These are phyloP conservation scores for Plectrocnemia conspersa DNA, from an alignment of 1,140 invertebrate genomes.

Conservation along the genomic window DNA sequence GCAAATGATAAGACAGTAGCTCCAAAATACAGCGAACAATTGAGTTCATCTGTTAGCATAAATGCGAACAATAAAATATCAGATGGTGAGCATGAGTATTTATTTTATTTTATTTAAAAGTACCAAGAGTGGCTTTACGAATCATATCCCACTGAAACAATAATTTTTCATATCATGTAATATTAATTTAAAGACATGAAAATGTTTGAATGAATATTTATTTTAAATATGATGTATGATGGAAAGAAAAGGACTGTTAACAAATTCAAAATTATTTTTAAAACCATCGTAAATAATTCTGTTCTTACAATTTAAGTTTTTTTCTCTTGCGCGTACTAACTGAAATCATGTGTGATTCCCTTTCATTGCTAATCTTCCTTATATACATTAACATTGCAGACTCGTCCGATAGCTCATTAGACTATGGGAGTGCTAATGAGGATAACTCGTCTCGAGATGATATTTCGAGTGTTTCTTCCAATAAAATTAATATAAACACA, in stretches of 20 bases:
- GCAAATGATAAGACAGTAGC: constrained; percentile 17
- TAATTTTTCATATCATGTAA: no score
- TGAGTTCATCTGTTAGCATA: background rate
- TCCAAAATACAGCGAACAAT: constrained; percentile 2
- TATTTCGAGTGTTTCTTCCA: constrained; percentile 25
- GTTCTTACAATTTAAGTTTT: background rate
- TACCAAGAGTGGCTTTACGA: no score
- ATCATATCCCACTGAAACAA: no score
- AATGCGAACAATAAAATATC: constrained; percentile 29
- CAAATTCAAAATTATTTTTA: no score
- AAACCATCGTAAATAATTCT: no score
- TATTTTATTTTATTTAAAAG: constrained; percentile 1
- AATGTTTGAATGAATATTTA: no score
- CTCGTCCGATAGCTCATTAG: constrained; percentile 35
- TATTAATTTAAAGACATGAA: no score
- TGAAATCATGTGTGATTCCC: constrained; percentile 3
- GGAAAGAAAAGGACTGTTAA: no score
- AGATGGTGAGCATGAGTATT: constrained; percentile 27
- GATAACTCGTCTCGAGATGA: constrained; percentile 28
- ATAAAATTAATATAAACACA: constrained; percentile 30
- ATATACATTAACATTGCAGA: constrained; percentile 36
- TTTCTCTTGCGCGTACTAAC: constrained; percentile 2
- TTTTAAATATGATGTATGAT: no score
- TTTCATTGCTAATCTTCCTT: constrained; percentile 26
- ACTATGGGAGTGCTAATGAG: constrained; percentile 36